Evolutionary conservation across 1,140 invertebrate genomes (phyloP), one percentile per base, ranked within the genome.

Genomic region (Hylyphantes graminicola): DNA sequence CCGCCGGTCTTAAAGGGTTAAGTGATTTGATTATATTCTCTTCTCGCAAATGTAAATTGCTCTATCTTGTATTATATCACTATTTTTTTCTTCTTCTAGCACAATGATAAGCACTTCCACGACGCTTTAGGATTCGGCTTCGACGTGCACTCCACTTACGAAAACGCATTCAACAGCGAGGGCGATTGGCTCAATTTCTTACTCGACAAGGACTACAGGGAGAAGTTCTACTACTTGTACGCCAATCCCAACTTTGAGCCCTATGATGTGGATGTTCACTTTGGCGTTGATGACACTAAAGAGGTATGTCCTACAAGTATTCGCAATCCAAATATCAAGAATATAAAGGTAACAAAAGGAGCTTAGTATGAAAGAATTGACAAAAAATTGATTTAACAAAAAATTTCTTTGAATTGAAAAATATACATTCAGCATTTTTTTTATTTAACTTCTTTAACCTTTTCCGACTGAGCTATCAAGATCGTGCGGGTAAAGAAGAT

Each of bases 151-250:
- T 59, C 61, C 57, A 21, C 17, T 7, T 82, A 84, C 35, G 55
- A 76, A 59, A 80, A 86, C 48, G 70, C 73, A 50, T 85, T 72
- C 50, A 80, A 84, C 48, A 74, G 80, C 50, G 7, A 63, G 6
- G 83, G 81, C 11, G 74, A 76, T 13, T 84, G 65, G 70, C 17
- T 68, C 2, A 57, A 35, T 13, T 86, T 86, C 76, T 51, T 86
- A 13, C 48, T 67, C 10, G 48, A 80, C 12, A 82, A 84, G 17
- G 72, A 85, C 48, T 82, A 72, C 61, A 13, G 80, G 15, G 19
- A 85, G 17, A 85, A 81, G 35, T 80, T 86, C 19, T 85, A 86
- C 61, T 85, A 86, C 35, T 17, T 82, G 6, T 67, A 19, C 48
- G 59, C 73, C 21, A 85, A 86, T 55, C 86, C 86, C 8, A 35